Evolutionary conservation across 2,113 vertebrate genomes (phyloP).

Genomic region (Ciconia boyciana): DNA sequence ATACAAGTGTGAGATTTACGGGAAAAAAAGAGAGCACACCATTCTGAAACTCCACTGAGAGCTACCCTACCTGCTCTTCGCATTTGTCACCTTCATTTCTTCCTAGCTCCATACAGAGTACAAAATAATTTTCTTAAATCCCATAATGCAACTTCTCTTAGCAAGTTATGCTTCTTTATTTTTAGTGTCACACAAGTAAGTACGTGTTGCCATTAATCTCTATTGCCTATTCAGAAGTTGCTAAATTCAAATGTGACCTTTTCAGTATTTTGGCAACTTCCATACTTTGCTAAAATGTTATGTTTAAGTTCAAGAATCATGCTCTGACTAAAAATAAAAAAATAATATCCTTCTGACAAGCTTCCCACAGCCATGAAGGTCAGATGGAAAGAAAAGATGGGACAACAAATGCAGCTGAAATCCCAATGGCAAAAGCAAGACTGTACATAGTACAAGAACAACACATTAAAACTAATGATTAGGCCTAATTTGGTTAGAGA

Average conservation of each 20-base stretch:
- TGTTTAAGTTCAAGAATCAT: not conserved
- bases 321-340: not conserved
- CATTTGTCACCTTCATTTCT: not conserved
- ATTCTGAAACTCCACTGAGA: not conserved
- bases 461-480: not conserved
- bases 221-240: not conserved
- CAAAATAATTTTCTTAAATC: not conserved
- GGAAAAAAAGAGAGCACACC: not conserved
- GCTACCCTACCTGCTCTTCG: not conserved
- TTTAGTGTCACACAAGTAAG: not conserved
- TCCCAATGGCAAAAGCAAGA: not conserved
- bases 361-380: not conserved
- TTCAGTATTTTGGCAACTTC: not conserved
- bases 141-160: not conserved
- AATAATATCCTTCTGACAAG: not conserved
- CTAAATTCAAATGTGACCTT: not conserved
- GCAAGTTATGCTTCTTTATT: not conserved
- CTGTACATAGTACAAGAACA: not conserved
- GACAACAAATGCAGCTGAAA: not conserved
- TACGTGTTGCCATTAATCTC: not conserved
- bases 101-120: not conserved
- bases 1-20: not conserved
- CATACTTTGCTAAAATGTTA: not conserved
- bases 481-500: not conserved
- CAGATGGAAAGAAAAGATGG: not conserved